A percentile compares a stretch with the other conserved stretches of the same genome.
These are phyloP conservation scores for Actinernus sp. DNA, from an alignment of 92 coral and sea anemone genomes.

Conservation along the genomic window DNA sequence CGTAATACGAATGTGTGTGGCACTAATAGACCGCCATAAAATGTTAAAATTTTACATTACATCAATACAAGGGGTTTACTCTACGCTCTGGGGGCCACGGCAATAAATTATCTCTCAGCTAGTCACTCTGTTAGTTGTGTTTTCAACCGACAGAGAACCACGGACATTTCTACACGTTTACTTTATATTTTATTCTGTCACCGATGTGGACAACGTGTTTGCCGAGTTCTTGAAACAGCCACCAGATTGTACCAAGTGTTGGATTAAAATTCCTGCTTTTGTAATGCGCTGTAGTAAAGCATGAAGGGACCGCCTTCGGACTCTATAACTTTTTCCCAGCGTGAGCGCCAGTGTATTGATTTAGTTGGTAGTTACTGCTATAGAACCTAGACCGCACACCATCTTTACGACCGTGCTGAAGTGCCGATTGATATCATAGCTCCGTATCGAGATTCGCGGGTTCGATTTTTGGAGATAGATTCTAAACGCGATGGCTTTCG, in stretches of 20 bases:
- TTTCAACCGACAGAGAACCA: not conserved
- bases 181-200: not conserved
- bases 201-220: slow-evolving; percentile 5
- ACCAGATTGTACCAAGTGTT: not conserved
- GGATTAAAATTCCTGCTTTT: slow-evolving; percentile 2
- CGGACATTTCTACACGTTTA: not conserved
- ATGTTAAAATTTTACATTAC: not conserved
- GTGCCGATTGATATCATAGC: not conserved
- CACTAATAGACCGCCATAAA: too few relatives aligned
- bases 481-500: not conserved
- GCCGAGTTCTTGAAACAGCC: slow-evolving; percentile 11
- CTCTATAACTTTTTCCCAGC: slow-evolving; percentile 35
- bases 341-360: slow-evolving; percentile 4
- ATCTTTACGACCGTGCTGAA: not conserved
- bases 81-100: not conserved
- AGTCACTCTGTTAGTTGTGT: too few relatives aligned
- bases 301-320: not conserved
- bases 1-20: too few relatives aligned
- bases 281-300: too few relatives aligned
- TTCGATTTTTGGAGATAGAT: not conserved
- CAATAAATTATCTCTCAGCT: too few relatives aligned
- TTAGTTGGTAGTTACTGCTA: not conserved
- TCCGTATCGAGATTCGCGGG: not conserved
- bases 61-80: not conserved
- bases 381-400: slow-evolving; percentile 28